Conservation (phyloP, 2,113 vertebrate species). For the Synodontis membranacea region DNA sequence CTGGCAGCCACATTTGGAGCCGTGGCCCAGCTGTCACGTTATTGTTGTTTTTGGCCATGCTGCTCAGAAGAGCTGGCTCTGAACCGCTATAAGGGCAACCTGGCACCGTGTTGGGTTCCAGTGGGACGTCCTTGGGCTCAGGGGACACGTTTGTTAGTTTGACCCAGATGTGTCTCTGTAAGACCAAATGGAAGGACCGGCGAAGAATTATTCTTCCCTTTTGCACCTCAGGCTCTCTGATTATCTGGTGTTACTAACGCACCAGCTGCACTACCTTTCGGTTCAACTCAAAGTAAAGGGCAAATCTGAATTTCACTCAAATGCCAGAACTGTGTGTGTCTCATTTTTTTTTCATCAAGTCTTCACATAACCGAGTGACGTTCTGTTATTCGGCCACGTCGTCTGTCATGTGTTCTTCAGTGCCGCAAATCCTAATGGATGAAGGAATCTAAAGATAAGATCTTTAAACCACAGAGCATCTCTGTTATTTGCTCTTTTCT, state of each 20-base stretch:
- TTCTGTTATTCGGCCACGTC: neutral
- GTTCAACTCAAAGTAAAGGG: conserved; percentile 9
- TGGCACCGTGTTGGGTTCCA: conserved; percentile 16
- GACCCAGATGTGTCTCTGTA: conserved; percentile 48
- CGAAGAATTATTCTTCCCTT: neutral
- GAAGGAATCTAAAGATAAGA: neutral
- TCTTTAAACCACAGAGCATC: neutral
- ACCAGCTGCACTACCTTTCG: neutral
- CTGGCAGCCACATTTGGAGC: neutral
- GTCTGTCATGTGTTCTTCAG: neutral
- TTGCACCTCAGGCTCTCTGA: neutral
- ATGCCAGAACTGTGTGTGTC: conserved; percentile 9
- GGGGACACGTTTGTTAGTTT: conserved; percentile 44
- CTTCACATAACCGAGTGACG: neutral
- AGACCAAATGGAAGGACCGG: conserved; percentile 10
- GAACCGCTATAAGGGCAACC: conserved; percentile 12
- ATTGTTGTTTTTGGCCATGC: conserved; percentile 37
- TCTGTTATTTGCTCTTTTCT: neutral
- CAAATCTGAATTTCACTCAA: conserved; percentile 12
- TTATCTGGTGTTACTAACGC: neutral
- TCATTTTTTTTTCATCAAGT: neutral
- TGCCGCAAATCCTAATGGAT: neutral
- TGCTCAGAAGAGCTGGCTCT: conserved; percentile 6
- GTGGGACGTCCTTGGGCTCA: conserved; percentile 12
- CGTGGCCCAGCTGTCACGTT: conserved; percentile 17